Conservation (phyloP, 2,113 vertebrate genomes). For the Ceratotherium simum region DNA sequence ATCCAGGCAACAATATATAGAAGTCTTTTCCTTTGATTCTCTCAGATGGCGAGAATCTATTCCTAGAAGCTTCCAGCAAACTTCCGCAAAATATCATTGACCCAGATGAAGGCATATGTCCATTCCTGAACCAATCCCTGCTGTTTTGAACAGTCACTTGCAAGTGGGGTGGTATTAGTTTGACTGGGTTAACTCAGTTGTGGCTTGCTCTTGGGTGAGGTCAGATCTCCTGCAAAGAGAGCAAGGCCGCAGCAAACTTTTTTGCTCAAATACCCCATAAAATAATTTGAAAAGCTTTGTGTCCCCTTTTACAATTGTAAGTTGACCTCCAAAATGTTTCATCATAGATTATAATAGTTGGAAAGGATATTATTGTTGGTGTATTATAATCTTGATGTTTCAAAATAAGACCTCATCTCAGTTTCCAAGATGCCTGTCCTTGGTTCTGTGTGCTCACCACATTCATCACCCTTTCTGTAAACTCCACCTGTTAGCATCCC, state of each 20-base stretch:
- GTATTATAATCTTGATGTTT: slow-evolving; percentile 37
- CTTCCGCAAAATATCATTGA: neutral
- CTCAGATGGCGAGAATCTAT: neutral
- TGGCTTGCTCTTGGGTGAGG: neutral
- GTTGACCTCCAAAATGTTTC: neutral
- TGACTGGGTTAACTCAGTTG: neutral
- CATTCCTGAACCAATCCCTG: neutral
- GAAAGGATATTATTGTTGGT: slow-evolving; percentile 7
- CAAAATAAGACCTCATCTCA: neutral
- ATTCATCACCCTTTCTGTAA: neutral
- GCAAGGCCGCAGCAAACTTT: neutral
- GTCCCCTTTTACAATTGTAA: neutral
- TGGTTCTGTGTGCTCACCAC: neutral
- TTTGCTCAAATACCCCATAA: neutral
- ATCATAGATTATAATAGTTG: slow-evolving; percentile 30
- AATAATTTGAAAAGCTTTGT: slow-evolving; percentile 3
- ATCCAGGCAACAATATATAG: neutral
- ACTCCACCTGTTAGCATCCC: neutral
- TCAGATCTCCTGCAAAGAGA: neutral
- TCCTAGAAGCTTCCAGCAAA: neutral
- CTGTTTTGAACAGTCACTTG: neutral
- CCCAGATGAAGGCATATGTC: neutral
- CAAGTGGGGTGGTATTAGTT: neutral
- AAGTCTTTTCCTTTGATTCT: neutral
- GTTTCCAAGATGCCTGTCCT: neutral